Evolutionary conservation across 2,113 vertebrate species (phyloP), one percentile per base, ranked within the genome.

Genomic region (Buteo buteo): DNA sequence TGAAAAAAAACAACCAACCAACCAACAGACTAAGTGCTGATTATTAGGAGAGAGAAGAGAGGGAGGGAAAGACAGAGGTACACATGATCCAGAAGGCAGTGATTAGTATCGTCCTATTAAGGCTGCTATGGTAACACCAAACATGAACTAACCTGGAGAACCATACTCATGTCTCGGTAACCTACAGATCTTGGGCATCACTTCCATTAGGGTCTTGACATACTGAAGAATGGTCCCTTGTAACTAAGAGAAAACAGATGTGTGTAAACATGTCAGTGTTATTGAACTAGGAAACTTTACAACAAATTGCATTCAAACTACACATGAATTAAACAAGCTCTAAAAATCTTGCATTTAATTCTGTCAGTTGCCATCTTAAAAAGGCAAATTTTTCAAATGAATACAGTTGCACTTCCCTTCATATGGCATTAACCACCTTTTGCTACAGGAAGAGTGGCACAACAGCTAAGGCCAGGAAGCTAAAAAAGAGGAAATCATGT

Each of bases 101-200:
- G 61, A 82, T 59, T 72, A 92, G 17, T 66, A 40, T 54, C 16
- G 42, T 42, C 70, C 78, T 57, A 58, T 29, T 74, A 66, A 65
- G 61, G n/a, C 45, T 90, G 34, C 64, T 34, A 11, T 24, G 14
- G 29, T 36, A 88, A 93, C 18, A 93, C 28, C 26, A 80, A 91
- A 93, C 34, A 32, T 9, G 24, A 76, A 93, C 98, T 98, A 86
- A 99, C 99, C 99, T 73, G 99, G 99, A 70, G 99, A 99, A 74
- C 99, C 99, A 15, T 99, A 99, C 70, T 99, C 99, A 3, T 99
- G 99, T 83, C 99, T 98, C 19, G 99, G 99, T 59, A 99, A 96
- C 55, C 99, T 98, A 95, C 99, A 99, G 96, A 99, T 99, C 97
- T 99, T 99, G 11, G 99, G 99, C 99, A 99, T 99, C 96, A 99